These are phyloP conservation scores for Tubulanus polymorphus DNA, from an alignment of 2,888 invertebrate genomes.

Conservation along the genomic window DNA sequence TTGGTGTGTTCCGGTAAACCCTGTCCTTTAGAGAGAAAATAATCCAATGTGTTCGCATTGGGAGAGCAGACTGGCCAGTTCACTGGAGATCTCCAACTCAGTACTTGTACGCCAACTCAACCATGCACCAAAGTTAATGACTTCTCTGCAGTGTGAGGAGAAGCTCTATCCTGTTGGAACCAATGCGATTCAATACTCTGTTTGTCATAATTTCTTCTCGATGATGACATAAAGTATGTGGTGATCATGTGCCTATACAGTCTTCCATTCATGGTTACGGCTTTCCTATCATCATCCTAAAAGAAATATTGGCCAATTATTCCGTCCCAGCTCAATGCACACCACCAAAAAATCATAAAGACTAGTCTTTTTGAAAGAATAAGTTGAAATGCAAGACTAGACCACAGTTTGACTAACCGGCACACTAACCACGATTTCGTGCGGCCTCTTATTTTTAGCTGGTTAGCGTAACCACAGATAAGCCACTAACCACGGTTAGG, in stretches of 20 bases:
- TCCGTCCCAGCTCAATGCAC: conserved; percentile 6
- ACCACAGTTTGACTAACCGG: no score
- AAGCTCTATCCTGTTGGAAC: conserved; percentile 15
- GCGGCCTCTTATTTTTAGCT: no score
- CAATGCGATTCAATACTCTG: no score
- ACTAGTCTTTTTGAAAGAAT: no score
- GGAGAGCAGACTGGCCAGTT: conserved; percentile 8
- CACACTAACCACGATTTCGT: no score
- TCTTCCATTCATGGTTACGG: conserved; percentile 6
- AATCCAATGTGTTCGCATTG: conserved; percentile 8
- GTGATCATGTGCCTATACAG: conserved; percentile 8
- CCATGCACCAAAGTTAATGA: conserved; percentile 3
- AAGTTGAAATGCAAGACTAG: no score
- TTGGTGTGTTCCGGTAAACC: conserved; percentile 6
- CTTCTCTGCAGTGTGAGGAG: conserved; percentile 6
- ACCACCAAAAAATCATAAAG: no score
- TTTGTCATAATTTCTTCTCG: no score
- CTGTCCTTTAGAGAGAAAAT: conserved; percentile 5
- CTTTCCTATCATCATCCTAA: conserved; percentile 6
- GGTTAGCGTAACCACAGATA: no score
- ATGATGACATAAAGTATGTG: conserved; percentile 2
- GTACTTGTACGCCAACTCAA: no score
- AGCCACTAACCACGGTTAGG: no score
- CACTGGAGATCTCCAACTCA: conserved; percentile 5
- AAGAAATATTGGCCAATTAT: conserved; percentile 14